phyloP scores from a whole-genome alignment of 2,113 vertebrate genomes.

The Propithecus coquereli region DNA sequence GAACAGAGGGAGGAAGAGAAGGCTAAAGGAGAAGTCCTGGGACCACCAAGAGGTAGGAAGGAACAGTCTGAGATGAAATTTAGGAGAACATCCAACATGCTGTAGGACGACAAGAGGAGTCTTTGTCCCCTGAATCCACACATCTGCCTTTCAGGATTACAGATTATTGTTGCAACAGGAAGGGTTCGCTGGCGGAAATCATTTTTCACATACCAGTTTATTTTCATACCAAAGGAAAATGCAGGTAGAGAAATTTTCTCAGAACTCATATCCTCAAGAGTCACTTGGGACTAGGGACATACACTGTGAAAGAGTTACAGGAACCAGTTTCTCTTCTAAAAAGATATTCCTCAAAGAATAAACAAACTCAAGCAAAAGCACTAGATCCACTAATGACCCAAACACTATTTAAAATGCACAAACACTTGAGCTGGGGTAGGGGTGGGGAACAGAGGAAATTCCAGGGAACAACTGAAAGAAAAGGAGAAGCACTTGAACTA shows the following conservation, averaged over 20 bases:
- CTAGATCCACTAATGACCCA: neutral
- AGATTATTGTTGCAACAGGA: neutral
- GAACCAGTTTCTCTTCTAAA: conserved; percentile 7
- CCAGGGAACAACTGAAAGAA: conserved; percentile 50
- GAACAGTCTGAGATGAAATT: neutral
- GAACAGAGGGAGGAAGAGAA: neutral
- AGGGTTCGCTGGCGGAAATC: neutral
- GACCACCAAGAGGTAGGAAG: neutral
- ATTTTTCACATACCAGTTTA: conserved; percentile 20
- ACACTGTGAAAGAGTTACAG: conserved; percentile 34
- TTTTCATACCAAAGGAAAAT: conserved; percentile 27
- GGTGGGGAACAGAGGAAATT: conserved; percentile 51
- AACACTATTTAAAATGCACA: conserved; percentile 37
- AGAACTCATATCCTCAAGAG: neutral
- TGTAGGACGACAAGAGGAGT: neutral
- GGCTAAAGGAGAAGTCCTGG: too few relatives aligned
- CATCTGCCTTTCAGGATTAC: neutral
- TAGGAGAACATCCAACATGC: neutral
- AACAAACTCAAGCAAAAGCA: neutral
- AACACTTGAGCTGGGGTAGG: neutral
- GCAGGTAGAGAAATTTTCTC: neutral
- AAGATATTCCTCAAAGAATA: conserved; percentile 43
- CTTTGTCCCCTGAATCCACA: neutral
- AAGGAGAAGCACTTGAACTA: conserved; percentile 51
- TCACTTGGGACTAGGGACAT: conserved; percentile 25